These are phyloP conservation scores for Eidolon dupreanum DNA, from an alignment of 2,797 vertebrate genomes.

Conservation along the genomic window DNA sequence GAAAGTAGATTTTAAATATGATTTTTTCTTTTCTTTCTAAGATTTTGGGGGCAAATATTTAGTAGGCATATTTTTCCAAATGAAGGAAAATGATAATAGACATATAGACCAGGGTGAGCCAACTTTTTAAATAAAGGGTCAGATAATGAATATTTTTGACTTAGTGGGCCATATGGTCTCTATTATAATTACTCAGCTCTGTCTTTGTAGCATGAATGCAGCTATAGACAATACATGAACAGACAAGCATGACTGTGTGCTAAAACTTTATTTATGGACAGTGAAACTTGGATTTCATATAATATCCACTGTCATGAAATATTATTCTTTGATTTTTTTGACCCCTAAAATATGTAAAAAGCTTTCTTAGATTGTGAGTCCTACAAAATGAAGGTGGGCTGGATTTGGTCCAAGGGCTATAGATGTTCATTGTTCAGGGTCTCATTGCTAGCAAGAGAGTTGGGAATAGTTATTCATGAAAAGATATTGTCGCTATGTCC, in stretches of 20 bases:
- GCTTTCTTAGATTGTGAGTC: neutral
- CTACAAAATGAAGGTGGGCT: neutral
- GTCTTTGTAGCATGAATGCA: neutral
- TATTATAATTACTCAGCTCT: neutral
- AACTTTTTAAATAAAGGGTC: neutral
- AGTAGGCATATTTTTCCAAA: neutral
- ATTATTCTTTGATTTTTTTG: neutral
- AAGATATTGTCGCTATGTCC: neutral
- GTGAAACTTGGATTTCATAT: neutral
- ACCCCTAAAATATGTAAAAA: neutral
- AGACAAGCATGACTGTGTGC: neutral
- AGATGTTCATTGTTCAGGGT: neutral
- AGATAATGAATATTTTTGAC: neutral
- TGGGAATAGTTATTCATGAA: neutral
- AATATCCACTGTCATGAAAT: neutral
- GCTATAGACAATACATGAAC: neutral
- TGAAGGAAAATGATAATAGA: neutral
- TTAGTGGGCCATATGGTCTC: neutral
- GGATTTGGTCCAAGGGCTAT: neutral
- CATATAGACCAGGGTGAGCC: neutral
- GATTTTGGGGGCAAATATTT: neutral
- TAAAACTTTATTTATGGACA: neutral
- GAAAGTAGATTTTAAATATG: neutral
- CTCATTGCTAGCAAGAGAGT: neutral
- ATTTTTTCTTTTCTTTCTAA: neutral